Base-by-base conservation (phyloP, 2,113 vertebrate species). In the Theristicus caerulescens region DNA sequence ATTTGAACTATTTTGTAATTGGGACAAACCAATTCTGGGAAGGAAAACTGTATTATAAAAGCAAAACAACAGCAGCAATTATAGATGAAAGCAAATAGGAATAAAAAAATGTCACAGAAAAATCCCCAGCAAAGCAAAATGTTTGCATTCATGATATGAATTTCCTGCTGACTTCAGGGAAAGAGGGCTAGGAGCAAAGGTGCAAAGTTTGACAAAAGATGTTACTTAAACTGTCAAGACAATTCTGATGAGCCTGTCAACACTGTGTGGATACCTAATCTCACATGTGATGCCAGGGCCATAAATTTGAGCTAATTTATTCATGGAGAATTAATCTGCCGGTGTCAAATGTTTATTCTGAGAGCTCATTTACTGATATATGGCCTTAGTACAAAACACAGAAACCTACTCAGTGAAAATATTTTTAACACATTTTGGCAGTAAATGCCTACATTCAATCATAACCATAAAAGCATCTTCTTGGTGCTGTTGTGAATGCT, bases 281-380 rank as follows among this genome's bases (percentile, higher is more conserved):
- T 93, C 77, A 81, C n/a, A 32, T 64, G 59, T 90, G 85, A 81
- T 82, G 40, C 38, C 52, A 74, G 46, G 46, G 25, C n/a, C 61
- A 46, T 91, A 90, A 96, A 92, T 83, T 32, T 86, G 71, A 86
- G 57, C 13, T 83, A 88, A 89, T 94, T 86, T 93, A 91, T 96
- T 96, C 47, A 57, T 81, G 82, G 69, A 38, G 80, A 92, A 92
- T 92, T 94, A 96, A 74, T 90, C 59, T 93, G 51, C 74, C 86
- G 26, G 21, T 64, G 59, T 59, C 55, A 83, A 67, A 61, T 86
- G 19, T 86, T 86, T 94, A 82, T 86, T 90, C 47, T 91, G 80
- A 88, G 67, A 84, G 14, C n/a, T 86, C 36, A 3, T 88, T 84
- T 92, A 74, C 61, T 88, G 85, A 67, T 95, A n/a, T 29, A 78